Base-by-base conservation (phyloP, 2,113 vertebrate genomes). In the Sphaerodactylus townsendi region DNA sequence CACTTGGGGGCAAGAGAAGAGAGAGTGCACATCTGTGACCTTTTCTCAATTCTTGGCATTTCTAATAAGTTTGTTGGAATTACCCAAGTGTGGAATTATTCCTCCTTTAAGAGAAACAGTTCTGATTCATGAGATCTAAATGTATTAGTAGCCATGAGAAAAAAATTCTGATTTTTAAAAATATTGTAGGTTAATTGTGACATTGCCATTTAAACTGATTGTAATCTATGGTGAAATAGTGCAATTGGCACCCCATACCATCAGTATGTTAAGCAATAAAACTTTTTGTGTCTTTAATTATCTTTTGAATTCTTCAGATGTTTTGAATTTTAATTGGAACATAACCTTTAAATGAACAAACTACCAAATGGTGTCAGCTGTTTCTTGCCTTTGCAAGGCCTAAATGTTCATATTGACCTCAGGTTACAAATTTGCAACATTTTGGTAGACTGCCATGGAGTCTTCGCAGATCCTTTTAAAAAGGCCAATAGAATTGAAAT, bases 281-380 rank as follows among this genome's bases (percentile, higher is more conserved):
- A n/a, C 10, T n/a, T 25, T 11, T 28, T 21, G 64, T 71, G 75
- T 82, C 37, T 84, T 68, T 86, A 73, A 64, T 44, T 5, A 2
- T 1, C 11, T 77, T 77, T 79, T 65, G 39, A 85, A 44, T 25
- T 56, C 65, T 44, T 84, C 79, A 85, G 15, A 66, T 50, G 9
- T 8, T 23, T 72, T 78, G 85, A 80, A 15, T 46, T 70, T 48
- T 0, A 79, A 66, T 82, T 85, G n/a, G 64, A 56, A 79, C 65
- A 68, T 64, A 89, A 68, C 56, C 88, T 83, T 65, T 88, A 79
- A 88, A 93, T 84, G 37, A 37, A 86, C 74, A 70, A 83, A 79
- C 85, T 90, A 85, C 69, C 77, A 88, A 41, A 87, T 88, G 84
- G 83, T 41, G 30, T 89, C 33, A 84, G 64, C 79, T 87, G 62